Base-by-base conservation (phyloP, 30 jellyfish, hydroid and myxozoan species). In the Catostylus mosaicus region DNA sequence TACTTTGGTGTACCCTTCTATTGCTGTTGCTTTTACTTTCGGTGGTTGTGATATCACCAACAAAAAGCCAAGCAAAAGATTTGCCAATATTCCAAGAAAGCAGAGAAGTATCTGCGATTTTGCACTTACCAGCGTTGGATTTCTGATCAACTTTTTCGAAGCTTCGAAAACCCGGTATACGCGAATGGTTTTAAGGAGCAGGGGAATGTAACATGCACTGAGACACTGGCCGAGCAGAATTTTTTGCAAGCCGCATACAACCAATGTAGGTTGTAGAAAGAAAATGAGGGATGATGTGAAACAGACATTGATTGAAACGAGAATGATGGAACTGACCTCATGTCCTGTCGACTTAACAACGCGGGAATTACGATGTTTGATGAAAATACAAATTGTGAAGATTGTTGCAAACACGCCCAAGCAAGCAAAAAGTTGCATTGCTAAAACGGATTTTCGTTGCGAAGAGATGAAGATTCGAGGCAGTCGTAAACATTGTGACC, bases 191-290 rank as follows among this genome's bases (percentile, higher is more conserved):
- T 82, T 82, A 9, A 90, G 77, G 29, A 90, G 86, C 36, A 90
- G 52, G 6, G 97, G 97, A 24, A 96, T 86, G 62, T 79, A 90
- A 47, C 81, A 83, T 29, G 77, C 75, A 20, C 92, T 64, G 23
- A 82, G 80, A 12, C 96, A 43, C 67, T 75, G 77, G 37, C 97
- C 89, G 20, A 72, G 26, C 59, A 83, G 62, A 8, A 90, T 8
- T 30, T 69, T 37, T 22, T 67, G 95, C 7, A 52, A 32, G 46
- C 77, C 72, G 72, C 97, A 88, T 2, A 65, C 37, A 38, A 59
- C 2, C 75, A 23, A 1, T 2, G 67, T 75, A n/a, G 87, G 87
- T 30, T 54, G 24, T 30, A 75, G 46, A 14, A 75, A 32, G 77
- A 75, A 75, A 14, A 59, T 36, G 30, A 35, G 12, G 2, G 66